Evolutionary conservation across 35 echinoderm and acorn worm species (phyloP).

Genomic region (Ptychodera flava): DNA sequence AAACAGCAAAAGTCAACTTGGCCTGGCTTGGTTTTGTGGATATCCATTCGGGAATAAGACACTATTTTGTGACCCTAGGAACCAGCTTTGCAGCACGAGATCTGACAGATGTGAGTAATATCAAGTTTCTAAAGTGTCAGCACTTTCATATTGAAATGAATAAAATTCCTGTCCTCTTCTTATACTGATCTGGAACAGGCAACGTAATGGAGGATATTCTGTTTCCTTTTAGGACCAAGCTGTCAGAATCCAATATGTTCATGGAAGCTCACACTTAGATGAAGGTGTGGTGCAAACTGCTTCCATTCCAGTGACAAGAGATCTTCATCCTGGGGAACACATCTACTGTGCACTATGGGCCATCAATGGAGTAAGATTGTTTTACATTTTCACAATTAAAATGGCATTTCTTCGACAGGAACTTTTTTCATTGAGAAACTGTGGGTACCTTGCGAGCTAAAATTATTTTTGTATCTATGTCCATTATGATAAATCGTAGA

Average conservation of each 20-base stretch:
- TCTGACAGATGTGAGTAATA: not conserved
- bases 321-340: not conserved
- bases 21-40: constrained; percentile 15
- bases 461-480: no score
- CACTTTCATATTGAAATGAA: not conserved
- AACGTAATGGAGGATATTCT: not conserved
- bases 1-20: not conserved
- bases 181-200: not conserved
- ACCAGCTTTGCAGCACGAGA: not conserved
- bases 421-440: no score
- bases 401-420: no score
- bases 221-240: not conserved
- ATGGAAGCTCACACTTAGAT: not conserved
- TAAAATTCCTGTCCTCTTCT: not conserved
- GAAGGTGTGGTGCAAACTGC: not conserved
- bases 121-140: not conserved
- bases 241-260: not conserved
- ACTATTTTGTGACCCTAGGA: not conserved
- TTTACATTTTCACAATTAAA: no score
- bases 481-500: no score
- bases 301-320: not conserved
- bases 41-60: not conserved
- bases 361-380: constrained; percentile 4
- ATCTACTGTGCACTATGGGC: not conserved
- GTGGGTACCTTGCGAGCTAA: no score